Evolutionary conservation across 2,888 invertebrate genomes (phyloP).

Genomic region (Teinopalpus imperialis): DNA sequence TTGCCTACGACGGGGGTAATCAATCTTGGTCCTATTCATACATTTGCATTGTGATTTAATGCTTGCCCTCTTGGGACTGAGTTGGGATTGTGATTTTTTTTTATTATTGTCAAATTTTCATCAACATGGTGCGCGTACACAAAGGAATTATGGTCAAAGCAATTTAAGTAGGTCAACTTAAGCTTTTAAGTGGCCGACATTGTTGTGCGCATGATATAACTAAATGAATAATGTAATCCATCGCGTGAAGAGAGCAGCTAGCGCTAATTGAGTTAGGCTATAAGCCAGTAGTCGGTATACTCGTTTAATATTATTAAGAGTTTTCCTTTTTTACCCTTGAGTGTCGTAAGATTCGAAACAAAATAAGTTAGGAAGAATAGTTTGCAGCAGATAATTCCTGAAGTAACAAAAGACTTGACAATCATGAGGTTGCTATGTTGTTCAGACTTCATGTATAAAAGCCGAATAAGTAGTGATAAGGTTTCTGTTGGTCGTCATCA

Average conservation of each 20-base stretch:
- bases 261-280: slow-evolving; percentile 17
- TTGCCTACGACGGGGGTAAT: slow-evolving; percentile 1
- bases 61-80: slow-evolving; percentile 1
- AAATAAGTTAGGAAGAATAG: too few relatives aligned
- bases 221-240: slow-evolving; percentile 2
- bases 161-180: neutral
- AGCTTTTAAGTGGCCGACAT: neutral
- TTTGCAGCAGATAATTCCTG: too few relatives aligned
- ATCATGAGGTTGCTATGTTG: too few relatives aligned
- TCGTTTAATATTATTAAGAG: neutral
- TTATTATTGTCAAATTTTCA: neutral
- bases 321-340: too few relatives aligned
- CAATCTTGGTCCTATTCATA: slow-evolving; percentile 17
- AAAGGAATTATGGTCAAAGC: neutral
- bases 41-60: slow-evolving; percentile 14
- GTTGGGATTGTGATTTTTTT: neutral
- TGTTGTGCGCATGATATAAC: neutral
- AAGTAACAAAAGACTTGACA: too few relatives aligned
- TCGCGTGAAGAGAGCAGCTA: slow-evolving; percentile 4
- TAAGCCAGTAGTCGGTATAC: slow-evolving; percentile 8
- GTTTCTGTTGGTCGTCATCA: too few relatives aligned
- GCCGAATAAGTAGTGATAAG: too few relatives aligned
- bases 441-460: too few relatives aligned
- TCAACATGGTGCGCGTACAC: neutral
- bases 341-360: too few relatives aligned